Conservation (phyloP, 1,140 invertebrate genomes). For the Arion vulgaris region DNA sequence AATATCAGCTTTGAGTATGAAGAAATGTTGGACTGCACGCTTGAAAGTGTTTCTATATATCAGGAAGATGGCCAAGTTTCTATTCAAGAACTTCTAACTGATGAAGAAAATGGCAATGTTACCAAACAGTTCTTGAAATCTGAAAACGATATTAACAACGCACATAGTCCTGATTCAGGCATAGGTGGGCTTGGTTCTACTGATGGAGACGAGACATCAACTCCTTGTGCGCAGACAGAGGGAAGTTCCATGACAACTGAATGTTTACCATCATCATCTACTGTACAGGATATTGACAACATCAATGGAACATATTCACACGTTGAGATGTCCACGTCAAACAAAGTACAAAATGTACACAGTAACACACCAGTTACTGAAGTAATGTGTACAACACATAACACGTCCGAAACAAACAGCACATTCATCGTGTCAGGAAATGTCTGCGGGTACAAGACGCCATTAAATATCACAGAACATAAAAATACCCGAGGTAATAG, state of each 20-base stretch:
- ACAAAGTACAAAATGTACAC: neutral
- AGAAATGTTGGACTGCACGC: constrained; percentile 19
- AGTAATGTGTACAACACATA: neutral
- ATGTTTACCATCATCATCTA: neutral
- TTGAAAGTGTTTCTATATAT: constrained; percentile 8
- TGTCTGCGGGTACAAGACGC: neutral
- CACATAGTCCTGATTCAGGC: constrained; percentile 36
- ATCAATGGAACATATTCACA: neutral
- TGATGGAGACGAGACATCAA: constrained; percentile 18
- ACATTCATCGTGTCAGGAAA: neutral
- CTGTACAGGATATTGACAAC: neutral
- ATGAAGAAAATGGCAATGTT: constrained; percentile 14
- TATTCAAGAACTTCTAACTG: constrained; percentile 21
- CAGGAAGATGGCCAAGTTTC: constrained; percentile 7
- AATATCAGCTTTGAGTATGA: constrained; percentile 42
- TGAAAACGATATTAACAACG: neutral
- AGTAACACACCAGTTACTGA: neutral
- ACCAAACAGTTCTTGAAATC: neutral
- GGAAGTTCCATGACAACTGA: neutral
- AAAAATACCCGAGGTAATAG: neutral
- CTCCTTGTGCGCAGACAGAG: neutral
- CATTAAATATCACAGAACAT: neutral
- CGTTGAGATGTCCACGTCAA: neutral
- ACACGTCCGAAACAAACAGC: neutral
- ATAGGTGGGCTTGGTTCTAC: constrained; percentile 18